These are phyloP conservation scores for Heliconius eleuchia DNA, from an alignment of 1,140 invertebrate species.

Conservation along the genomic window DNA sequence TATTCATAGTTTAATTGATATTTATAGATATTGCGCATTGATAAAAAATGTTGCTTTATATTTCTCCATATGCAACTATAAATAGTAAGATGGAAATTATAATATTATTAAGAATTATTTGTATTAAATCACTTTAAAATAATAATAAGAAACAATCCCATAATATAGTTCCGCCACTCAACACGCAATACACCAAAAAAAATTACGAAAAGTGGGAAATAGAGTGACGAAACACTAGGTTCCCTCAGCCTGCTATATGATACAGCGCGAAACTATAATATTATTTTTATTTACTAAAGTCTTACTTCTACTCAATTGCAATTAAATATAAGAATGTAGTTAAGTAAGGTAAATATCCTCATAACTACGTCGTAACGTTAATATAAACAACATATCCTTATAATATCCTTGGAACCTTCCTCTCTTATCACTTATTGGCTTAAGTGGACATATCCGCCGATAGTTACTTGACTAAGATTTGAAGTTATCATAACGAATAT, in stretches of 20 bases:
- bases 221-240: too few species aligned
- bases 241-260: too few species aligned
- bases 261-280: neutral
- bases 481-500: neutral
- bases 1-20: constrained; percentile 3
- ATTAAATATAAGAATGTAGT: neutral
- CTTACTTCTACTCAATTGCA: neutral
- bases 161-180: too few species aligned
- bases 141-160: too few species aligned
- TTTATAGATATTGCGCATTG: neutral
- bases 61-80: neutral
- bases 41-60: neutral
- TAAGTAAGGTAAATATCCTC: neutral
- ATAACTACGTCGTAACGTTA: neutral
- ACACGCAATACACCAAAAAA: too few species aligned
- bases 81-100: neutral
- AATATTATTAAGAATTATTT: neutral
- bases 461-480: neutral
- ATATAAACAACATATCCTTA: neutral
- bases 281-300: neutral
- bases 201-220: too few species aligned
- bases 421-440: constrained; percentile 53
- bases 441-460: constrained; percentile 59
- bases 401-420: constrained; percentile 3
- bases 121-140: too few species aligned